These are phyloP conservation scores for Mesopsocus fuscifrons DNA, from an alignment of 2,888 invertebrate species.

Conservation along the genomic window DNA sequence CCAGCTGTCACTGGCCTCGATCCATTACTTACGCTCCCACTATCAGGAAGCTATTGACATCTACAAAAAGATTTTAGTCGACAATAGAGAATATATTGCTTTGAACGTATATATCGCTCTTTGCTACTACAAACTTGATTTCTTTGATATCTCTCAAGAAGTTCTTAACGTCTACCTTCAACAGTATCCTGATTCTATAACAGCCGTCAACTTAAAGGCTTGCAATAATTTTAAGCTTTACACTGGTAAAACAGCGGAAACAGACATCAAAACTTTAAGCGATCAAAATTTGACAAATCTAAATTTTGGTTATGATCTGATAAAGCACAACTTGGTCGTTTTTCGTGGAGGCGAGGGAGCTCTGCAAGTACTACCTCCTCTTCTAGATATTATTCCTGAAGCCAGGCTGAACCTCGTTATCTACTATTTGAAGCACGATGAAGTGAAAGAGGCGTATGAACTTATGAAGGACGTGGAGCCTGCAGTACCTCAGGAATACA, in stretches of 20 bases:
- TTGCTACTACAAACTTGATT: conserved; percentile 96
- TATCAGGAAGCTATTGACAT: conserved; percentile 98
- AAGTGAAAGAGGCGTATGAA: conserved; percentile 71
- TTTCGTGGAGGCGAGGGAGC: conserved; percentile 89
- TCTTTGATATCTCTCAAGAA: conserved; percentile 95
- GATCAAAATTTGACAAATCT: conserved; percentile 46
- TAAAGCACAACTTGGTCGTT: conserved; percentile 88
- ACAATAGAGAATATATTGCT: conserved; percentile 81
- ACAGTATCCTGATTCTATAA: conserved; percentile 80
- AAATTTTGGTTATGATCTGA: conserved; percentile 50
- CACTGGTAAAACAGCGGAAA: conserved; percentile 88
- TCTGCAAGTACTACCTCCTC: conserved; percentile 71
- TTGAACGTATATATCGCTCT: conserved; percentile 93
- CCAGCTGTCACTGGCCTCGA: conserved; percentile 85
- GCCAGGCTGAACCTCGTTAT: conserved; percentile 91
- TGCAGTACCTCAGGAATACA: conserved; percentile 86
- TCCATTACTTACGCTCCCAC: conserved; percentile 89
- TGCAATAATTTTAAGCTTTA: conserved; percentile 72
- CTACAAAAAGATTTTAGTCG: conserved; percentile 80
- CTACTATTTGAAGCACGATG: conserved; percentile 75
- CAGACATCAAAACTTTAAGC: conserved; percentile 61
- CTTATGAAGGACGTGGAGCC: conserved; percentile 84
- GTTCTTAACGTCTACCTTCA: conserved; percentile 86
- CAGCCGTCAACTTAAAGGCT: conserved; percentile 84
- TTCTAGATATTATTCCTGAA: conserved; percentile 92